A percentile compares a stretch with the other conserved stretches of the same genome.
These are phyloP conservation scores for Andrena hattorfiana DNA, from an alignment of 2,888 invertebrate species.

Conservation along the genomic window DNA sequence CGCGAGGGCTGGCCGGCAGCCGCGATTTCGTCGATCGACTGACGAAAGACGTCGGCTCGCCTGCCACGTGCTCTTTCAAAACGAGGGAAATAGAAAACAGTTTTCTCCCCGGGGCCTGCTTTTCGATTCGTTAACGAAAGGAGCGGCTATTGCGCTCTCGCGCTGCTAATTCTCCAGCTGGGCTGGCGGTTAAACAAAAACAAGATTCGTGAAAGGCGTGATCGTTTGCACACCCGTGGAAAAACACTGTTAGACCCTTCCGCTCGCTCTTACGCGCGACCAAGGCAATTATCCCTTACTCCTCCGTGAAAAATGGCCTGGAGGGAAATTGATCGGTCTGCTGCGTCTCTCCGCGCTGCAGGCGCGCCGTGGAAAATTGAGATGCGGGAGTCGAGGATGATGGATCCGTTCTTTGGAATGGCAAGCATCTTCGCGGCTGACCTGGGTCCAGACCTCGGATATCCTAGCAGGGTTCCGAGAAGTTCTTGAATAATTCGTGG, in stretches of 20 bases:
- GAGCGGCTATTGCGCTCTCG: neutral
- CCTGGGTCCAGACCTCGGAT: no score
- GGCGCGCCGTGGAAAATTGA: neutral
- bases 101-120: neutral
- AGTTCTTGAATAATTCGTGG: neutral
- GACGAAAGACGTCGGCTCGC: constrained; percentile 39
- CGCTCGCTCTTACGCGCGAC: neutral
- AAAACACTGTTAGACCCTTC: constrained; percentile 1
- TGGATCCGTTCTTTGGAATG: no score
- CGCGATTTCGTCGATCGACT: constrained; percentile 43
- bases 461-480: no score
- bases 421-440: no score
- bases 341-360: neutral
- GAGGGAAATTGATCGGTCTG: neutral
- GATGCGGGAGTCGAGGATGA: neutral
- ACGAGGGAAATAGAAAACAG: constrained; percentile 1
- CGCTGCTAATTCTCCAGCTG: neutral
- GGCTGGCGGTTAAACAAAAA: constrained; percentile 3
- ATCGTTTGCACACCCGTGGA: neutral
- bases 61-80: constrained; percentile 25
- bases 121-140: constrained; percentile 5
- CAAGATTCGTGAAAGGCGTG: neutral
- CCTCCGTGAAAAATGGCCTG: neutral
- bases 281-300: neutral
- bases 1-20: neutral